Conservation (phyloP, 2,888 invertebrate genomes). For the Eupelmus urozonus region DNA sequence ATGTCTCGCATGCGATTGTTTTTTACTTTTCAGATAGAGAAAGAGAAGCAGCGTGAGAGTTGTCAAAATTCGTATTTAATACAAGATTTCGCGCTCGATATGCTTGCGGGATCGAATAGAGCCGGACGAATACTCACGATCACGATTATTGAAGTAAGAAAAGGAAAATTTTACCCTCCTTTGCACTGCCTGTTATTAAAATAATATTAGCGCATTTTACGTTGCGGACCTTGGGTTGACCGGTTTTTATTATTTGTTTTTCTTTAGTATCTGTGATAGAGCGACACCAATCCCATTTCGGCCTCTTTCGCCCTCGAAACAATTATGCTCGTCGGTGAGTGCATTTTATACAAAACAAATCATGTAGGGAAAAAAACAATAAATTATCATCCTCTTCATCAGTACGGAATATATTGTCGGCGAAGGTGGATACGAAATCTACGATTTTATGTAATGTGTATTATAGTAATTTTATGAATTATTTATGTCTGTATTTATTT, state of each 20-base stretch:
- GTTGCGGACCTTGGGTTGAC: constrained; percentile 39
- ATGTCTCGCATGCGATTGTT: constrained; percentile 59
- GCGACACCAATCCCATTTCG: constrained; percentile 48
- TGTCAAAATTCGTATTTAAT: constrained; percentile 43
- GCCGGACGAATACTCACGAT: constrained; percentile 47
- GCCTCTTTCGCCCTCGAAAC: constrained; percentile 43
- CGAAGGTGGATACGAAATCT: constrained; percentile 64
- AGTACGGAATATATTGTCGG: constrained; percentile 36
- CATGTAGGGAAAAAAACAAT: constrained; percentile 41
- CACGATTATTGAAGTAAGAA: constrained; percentile 26
- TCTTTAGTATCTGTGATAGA: constrained; percentile 59
- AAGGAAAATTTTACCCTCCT: constrained; percentile 47
- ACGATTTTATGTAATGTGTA: constrained; percentile 74
- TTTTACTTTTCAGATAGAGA: constrained; percentile 53
- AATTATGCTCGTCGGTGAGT: constrained; percentile 40
- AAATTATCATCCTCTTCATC: constrained; percentile 36
- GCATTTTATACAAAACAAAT: constrained; percentile 49
- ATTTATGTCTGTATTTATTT: constrained; percentile 76
- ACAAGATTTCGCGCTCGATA: constrained; percentile 41
- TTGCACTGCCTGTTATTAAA: constrained; percentile 48
- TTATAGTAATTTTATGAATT: constrained; percentile 75
- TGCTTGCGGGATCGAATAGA: constrained; percentile 51
- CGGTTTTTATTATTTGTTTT: constrained; percentile 47
- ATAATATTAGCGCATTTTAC: constrained; percentile 48
- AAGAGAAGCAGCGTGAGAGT: constrained; percentile 24